These are phyloP conservation scores for Dasypus novemcinctus DNA, from an alignment of 2,113 vertebrate genomes.

Conservation along the genomic window DNA sequence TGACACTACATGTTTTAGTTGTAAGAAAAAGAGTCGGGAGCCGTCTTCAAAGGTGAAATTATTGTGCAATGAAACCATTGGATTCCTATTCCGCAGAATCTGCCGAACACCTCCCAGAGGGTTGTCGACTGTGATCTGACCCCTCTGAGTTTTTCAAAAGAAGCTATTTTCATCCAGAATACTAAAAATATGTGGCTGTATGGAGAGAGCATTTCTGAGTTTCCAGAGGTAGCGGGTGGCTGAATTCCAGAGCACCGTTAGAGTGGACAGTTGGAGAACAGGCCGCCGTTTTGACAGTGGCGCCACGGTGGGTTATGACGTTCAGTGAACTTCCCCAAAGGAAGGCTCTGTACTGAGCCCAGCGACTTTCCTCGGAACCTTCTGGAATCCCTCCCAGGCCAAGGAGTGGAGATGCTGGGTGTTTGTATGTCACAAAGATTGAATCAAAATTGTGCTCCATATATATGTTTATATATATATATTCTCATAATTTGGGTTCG, in stretches of 20 bases:
- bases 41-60: slow-evolving; percentile 19
- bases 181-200: accelerated
- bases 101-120: neutral
- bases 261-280: neutral
- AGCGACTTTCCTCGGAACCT: slow-evolving; percentile 8
- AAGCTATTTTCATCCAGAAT: neutral
- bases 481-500: neutral
- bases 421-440: neutral
- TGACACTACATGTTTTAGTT: neutral
- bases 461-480: neutral
- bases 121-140: neutral
- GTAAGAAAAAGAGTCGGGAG: neutral
- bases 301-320: slow-evolving; percentile 67
- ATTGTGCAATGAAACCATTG: neutral
- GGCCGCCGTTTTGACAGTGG: neutral
- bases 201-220: neutral
- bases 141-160: neutral
- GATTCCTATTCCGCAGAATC: neutral
- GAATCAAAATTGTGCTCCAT: neutral
- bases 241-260: neutral
- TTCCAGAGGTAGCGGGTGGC: neutral
- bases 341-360: slow-evolving; percentile 61
- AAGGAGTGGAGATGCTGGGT: neutral
- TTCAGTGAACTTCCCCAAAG: neutral
- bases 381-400: neutral